These are phyloP conservation scores for Lasioglossum calceatum DNA, from an alignment of 2,888 invertebrate species.

Conservation along the genomic window DNA sequence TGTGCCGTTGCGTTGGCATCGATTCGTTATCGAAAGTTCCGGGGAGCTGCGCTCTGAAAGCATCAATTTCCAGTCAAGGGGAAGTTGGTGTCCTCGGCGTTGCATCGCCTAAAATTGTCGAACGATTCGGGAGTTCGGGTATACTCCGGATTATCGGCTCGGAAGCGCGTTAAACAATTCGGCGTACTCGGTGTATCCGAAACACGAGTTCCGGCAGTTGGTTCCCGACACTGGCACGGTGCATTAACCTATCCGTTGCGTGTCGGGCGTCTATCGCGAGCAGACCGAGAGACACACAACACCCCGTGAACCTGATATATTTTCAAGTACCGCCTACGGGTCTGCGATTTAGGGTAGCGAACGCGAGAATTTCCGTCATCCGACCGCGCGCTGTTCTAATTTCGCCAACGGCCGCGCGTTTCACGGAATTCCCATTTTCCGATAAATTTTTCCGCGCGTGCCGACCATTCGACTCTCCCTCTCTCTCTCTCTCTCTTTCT, in stretches of 20 bases:
- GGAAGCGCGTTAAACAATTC: neutral
- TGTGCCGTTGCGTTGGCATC: neutral
- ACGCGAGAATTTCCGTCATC: neutral
- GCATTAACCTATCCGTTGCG: constrained; percentile 14
- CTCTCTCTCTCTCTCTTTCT: neutral
- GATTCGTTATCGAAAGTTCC: neutral
- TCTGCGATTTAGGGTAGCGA: neutral
- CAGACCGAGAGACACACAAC: neutral
- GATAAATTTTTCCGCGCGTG: constrained; percentile 13
- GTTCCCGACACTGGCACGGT: neutral
- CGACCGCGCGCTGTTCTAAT: neutral
- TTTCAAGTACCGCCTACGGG: neutral
- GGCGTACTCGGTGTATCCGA: neutral
- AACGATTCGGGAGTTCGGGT: neutral
- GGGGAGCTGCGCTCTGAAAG: neutral
- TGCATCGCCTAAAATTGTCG: neutral
- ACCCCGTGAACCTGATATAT: neutral
- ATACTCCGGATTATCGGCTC: neutral
- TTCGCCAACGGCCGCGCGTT: neutral
- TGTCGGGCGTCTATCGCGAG: constrained; percentile 9
- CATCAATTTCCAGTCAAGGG: neutral
- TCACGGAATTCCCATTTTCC: neutral
- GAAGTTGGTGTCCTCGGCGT: neutral
- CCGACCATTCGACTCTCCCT: neutral
- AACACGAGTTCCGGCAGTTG: neutral